Evolutionary conservation across 2,797 vertebrate species (phyloP), one percentile per base, ranked within the genome.

Genomic region (Spinibarbus caldwelli): DNA sequence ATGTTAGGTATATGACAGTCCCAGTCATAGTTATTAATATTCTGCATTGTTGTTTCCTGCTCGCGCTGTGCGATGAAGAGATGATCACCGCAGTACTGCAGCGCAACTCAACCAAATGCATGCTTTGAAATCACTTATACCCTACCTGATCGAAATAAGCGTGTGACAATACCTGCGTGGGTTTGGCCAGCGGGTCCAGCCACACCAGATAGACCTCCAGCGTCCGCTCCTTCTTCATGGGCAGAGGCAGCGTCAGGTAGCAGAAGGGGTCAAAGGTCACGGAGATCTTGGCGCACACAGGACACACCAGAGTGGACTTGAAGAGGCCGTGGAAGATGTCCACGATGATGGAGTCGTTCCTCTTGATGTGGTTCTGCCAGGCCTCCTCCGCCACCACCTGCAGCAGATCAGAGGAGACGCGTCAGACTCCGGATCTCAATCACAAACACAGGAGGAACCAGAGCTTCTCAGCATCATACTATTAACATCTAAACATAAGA

Each of bases 321-420:
- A 99, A 99, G 91, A 99, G 97, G 87, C 98, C 98, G 49, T 99
- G 98, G 94, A 99, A 99, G 93, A 99, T 99, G 94, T 99, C 98
- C 90, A 99, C 98, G 80, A 99, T 99, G 92, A 99, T 98, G 87
- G 98, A 99, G 95, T 99, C 96, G 78, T 99, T 99, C 92, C 98
- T 95, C 93, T 98, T 99, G 89, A 98, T 95, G 93, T 99, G 98
- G 91, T 96, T 99, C 92, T 99, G 97, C 98, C 98, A 99, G 52
- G 98, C 98, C 93, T 99, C 98, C 93, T 99, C 97, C 12, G 98
- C 98, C 88, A 99, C 97, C 62, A 99, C 95, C 98, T 99, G 91
- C 68, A 38, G 70, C 11, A 47, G 15, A n/a, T 62, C 54, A n/a
- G n/a, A 59, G 54, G n/a, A 59, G 23, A 59, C 26, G 9, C 3